A percentile compares a stretch with the other conserved stretches of the same genome.
These are phyloP conservation scores for Acrocephalus scirpaceus DNA, from an alignment of 2,797 vertebrate species.

Conservation along the genomic window DNA sequence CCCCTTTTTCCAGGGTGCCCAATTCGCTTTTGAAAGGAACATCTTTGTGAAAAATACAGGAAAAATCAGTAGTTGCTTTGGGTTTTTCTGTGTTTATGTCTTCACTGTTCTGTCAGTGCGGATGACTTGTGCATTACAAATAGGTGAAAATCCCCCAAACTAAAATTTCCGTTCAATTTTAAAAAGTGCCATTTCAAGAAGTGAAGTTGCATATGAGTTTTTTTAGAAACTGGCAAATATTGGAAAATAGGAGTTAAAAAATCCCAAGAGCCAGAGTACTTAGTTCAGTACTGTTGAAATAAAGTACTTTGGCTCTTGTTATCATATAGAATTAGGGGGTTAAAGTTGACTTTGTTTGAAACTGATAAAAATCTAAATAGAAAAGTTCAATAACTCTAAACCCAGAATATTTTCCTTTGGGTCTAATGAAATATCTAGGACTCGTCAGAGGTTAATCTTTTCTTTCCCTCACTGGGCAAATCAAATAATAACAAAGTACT, in stretches of 20 bases:
- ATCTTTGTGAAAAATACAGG: neutral
- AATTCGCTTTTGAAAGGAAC: neutral
- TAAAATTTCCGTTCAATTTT: neutral
- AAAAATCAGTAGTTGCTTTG: neutral
- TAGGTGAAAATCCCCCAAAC: neutral
- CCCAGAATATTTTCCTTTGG: neutral
- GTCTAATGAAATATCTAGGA: neutral
- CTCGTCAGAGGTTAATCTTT: neutral
- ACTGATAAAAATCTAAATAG: neutral
- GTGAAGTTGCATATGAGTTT: neutral
- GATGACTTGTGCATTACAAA: neutral
- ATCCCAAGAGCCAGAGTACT: neutral
- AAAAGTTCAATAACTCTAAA: neutral
- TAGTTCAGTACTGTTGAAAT: neutral
- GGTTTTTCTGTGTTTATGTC: neutral
- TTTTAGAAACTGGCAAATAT: neutral
- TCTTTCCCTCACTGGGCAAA: neutral
- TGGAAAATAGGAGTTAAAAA: neutral
- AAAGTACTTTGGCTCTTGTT: neutral
- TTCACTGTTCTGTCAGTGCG: neutral
- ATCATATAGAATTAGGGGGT: neutral
- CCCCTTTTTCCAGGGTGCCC: neutral
- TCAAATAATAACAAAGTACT: neutral
- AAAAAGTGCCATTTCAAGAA: neutral
- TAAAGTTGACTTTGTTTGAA: neutral